Evolutionary conservation across 2,113 vertebrate genomes (phyloP).

Genomic region (Tragulus kanchil): DNA sequence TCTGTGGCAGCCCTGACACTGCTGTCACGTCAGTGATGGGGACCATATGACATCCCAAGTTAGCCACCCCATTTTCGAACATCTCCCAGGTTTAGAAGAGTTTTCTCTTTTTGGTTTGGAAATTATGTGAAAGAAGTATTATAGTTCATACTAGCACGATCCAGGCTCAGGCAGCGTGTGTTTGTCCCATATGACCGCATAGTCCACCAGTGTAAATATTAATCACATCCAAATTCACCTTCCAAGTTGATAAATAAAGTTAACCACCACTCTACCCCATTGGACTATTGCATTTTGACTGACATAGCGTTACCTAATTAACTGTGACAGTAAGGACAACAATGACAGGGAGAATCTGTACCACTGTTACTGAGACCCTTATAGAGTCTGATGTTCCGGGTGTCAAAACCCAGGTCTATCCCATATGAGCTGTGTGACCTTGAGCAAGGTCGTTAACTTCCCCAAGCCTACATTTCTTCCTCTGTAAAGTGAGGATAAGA

Average conservation of each 20-base stretch:
- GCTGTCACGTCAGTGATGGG: background rate
- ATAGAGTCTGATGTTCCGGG: background rate
- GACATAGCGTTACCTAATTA: background rate
- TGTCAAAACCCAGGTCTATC: background rate
- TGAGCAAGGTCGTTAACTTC: background rate
- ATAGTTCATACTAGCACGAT: background rate
- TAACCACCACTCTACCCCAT: background rate
- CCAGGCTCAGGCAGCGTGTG: background rate
- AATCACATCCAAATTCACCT: background rate
- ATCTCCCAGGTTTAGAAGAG: background rate
- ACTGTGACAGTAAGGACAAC: background rate
- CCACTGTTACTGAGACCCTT: background rate
- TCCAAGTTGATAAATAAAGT: background rate
- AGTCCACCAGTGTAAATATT: background rate
- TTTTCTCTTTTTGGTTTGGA: constrained; percentile 33
- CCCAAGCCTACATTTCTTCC: background rate
- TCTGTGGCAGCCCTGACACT: background rate
- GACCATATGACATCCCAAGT: background rate
- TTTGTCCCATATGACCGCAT: constrained; percentile 12
- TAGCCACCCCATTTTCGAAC: background rate
- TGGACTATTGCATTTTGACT: background rate
- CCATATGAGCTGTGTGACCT: background rate
- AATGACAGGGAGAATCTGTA: background rate
- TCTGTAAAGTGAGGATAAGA: background rate
- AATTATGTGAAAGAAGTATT: constrained; percentile 55